These are phyloP conservation scores for Naja naja DNA, from an alignment of 2,113 vertebrate genomes.

Conservation along the genomic window DNA sequence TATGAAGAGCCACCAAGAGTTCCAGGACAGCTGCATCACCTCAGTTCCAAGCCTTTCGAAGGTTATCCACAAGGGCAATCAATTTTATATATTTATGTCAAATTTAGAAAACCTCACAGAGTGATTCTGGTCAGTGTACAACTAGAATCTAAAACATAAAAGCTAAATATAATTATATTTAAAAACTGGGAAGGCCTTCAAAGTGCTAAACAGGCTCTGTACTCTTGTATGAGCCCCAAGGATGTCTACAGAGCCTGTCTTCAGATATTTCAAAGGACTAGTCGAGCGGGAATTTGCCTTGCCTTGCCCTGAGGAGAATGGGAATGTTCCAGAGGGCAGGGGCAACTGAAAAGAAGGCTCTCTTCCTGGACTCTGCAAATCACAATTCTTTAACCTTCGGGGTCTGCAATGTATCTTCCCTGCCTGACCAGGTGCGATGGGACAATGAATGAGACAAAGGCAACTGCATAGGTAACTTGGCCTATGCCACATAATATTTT, in stretches of 20 bases:
- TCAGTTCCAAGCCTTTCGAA: not conserved
- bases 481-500: not conserved
- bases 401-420: not conserved
- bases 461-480: not conserved
- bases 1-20: not conserved
- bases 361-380: not conserved
- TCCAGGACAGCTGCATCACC: not conserved
- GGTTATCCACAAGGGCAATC: not conserved
- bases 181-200: not conserved
- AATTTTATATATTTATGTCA: not conserved
- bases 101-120: not conserved
- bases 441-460: not conserved
- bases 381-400: not conserved
- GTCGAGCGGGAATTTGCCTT: not conserved
- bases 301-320: not conserved
- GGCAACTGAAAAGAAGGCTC: not conserved
- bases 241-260: not conserved
- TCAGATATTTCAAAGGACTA: not conserved
- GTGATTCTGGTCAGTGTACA: not conserved
- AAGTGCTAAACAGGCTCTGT: not conserved
- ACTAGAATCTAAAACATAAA: not conserved
- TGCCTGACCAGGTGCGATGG: not conserved
- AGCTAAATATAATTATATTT: not conserved
- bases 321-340: not conserved
- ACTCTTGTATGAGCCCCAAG: not conserved